phyloP scores from a whole-genome alignment of 2,888 invertebrate species.

The Pyrrhosoma nymphula region DNA sequence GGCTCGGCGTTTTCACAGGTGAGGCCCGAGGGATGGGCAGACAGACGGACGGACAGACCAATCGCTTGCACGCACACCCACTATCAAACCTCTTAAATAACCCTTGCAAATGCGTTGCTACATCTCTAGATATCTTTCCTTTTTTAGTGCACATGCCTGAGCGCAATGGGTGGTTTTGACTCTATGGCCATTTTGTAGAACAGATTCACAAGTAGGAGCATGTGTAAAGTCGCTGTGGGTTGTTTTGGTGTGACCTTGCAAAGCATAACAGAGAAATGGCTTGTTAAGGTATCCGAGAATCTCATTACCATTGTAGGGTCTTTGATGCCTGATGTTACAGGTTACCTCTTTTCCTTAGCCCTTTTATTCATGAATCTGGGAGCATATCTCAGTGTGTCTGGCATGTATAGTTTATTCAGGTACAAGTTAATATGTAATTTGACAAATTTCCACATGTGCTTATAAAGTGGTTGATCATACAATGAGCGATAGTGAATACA shows the following conservation, averaged over 20 bases:
- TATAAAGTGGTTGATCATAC: no score
- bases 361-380: neutral
- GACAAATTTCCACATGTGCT: no score
- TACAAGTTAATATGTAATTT: no score
- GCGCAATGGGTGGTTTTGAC: neutral
- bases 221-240: neutral
- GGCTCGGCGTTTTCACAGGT: conserved; percentile 78
- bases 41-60: no score
- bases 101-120: conserved; percentile 42
- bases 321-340: neutral
- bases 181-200: neutral
- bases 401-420: neutral
- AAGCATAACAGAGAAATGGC: conserved; percentile 5
- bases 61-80: conserved; percentile 59
- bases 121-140: neutral
- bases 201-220: conserved; percentile 8
- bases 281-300: neutral
- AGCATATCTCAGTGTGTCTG: neutral
- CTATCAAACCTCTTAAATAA: conserved; percentile 48
- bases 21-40: conserved; percentile 25
- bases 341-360: neutral
- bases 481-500: no score
- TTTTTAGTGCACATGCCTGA: conserved; percentile 24
- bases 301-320: neutral
- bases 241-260: neutral